Base-by-base conservation (phyloP, 2,888 invertebrate genomes). In the Biston stratarius region DNA sequence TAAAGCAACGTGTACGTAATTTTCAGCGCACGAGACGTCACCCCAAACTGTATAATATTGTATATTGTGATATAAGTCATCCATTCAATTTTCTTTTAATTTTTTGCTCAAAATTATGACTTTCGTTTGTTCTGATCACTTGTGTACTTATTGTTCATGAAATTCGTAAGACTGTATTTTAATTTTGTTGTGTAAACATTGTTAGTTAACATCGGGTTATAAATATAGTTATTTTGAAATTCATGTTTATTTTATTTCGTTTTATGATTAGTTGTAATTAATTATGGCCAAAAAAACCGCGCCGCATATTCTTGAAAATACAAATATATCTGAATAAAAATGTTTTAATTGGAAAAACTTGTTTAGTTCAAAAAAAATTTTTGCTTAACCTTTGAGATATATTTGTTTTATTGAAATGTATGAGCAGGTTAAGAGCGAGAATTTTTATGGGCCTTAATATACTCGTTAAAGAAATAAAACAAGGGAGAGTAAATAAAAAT, bases 121-220 rank as follows among this genome's bases (percentile, higher is more conserved):
- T 66, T 67, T 71, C 62, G 55, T 89, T 49, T 49, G 49, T 78
- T 80, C 79, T 83, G 85, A 88, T 88, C 87, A 59, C 34, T 59
- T 89, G 81, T 87, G 93, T 94, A 94, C 93, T 94, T 94, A 94
- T 90, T 82, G 84, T 91, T 89, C 87, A 87, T 89, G 92, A 88
- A 92, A 94, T 91, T 92, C 86, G 90, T 92, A 93, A 94, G 94
- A 94, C 94, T 94, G 94, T 94, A 91, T 90, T 87, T 91, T 89
- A 88, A 49, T 90, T 91, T 91, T 89, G 88, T 93, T 93, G 90
- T 90, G 89, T 92, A 89, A 74, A 90, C 86, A 88, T 92, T 88
- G 90, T 92, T 92, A 90, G 82, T 85, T 85, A 87, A 89, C 84
- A 89, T 89, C 89, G 89, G 87, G 89, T 92, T 91, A 92, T 88